Evolutionary conservation across 2,888 invertebrate species (phyloP).

Genomic region (Cheilosia vulpina): DNA sequence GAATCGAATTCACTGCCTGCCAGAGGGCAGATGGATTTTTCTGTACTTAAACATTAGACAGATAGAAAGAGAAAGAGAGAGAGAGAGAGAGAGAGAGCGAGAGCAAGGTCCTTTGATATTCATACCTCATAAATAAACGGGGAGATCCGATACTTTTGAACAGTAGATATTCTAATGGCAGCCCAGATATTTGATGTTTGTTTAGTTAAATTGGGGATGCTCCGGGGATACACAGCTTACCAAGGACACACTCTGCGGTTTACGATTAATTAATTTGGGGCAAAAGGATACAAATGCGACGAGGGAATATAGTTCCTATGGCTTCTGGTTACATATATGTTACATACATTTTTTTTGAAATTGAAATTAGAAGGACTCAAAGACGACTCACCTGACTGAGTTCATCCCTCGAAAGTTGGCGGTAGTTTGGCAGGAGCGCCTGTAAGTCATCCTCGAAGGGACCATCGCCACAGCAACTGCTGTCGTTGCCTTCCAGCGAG

Average conservation of each 20-base stretch:
- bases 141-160: constrained; percentile 37
- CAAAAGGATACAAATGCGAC: constrained; percentile 3
- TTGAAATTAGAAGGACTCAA: constrained; percentile 32
- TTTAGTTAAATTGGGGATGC: constrained; percentile 64
- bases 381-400: constrained; percentile 82
- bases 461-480: constrained; percentile 79
- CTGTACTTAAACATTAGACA: constrained; percentile 36
- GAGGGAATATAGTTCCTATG: neutral
- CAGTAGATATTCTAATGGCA: constrained; percentile 18
- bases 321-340: neutral
- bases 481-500: constrained; percentile 80
- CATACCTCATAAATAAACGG: neutral
- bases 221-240: constrained; percentile 18
- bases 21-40: constrained; percentile 24
- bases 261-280: constrained; percentile 57
- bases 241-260: constrained; percentile 48
- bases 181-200: constrained; percentile 53
- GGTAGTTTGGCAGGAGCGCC: constrained; percentile 82
- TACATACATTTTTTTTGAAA: neutral
- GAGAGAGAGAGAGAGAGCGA: neutral
- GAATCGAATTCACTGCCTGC: constrained; percentile 61
- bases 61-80: constrained; percentile 3
- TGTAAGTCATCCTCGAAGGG: constrained; percentile 83
- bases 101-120: constrained; percentile 36
- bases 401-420: constrained; percentile 82